phyloP scores from a whole-genome alignment of 2,888 invertebrate genomes.

The Chorisops tibialis region DNA sequence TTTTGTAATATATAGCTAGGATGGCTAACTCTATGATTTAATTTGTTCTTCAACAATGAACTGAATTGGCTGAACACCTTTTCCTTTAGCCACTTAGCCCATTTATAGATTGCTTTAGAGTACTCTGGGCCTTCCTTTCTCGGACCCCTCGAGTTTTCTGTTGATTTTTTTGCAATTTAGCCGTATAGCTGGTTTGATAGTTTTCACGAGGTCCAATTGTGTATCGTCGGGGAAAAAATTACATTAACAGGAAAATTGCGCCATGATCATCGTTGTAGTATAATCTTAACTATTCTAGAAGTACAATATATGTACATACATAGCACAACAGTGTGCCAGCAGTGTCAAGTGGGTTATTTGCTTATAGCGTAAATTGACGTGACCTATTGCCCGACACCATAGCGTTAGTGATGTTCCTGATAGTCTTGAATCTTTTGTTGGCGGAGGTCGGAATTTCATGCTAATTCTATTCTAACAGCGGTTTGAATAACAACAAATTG shows the following conservation, averaged over 20 bases:
- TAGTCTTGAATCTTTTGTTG: too few relatives aligned
- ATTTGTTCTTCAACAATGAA: slow-evolving; percentile 1
- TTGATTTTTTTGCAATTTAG: too few relatives aligned
- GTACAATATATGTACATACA: too few relatives aligned
- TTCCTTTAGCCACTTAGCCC: neutral
- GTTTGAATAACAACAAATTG: too few relatives aligned
- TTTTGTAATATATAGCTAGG: neutral
- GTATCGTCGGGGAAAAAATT: neutral
- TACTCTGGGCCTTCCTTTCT: neutral
- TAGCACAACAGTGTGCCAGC: too few relatives aligned
- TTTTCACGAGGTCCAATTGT: neutral
- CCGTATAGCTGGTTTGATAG: neutral
- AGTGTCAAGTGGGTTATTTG: too few relatives aligned
- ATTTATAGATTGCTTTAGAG: neutral
- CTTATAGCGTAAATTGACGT: too few relatives aligned
- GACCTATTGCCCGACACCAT: too few relatives aligned
- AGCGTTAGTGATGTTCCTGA: too few relatives aligned
- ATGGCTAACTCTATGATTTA: slow-evolving; percentile 11
- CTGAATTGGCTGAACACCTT: slow-evolving; percentile 21
- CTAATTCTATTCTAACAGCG: too few relatives aligned
- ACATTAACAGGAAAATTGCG: slow-evolving; percentile 16
- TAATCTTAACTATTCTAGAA: too few relatives aligned
- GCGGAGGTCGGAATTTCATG: too few relatives aligned
- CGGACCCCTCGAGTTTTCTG: neutral
- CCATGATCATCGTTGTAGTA: neutral